Base-by-base conservation (phyloP, 2,113 vertebrate species). In the Holacanthus passer region DNA sequence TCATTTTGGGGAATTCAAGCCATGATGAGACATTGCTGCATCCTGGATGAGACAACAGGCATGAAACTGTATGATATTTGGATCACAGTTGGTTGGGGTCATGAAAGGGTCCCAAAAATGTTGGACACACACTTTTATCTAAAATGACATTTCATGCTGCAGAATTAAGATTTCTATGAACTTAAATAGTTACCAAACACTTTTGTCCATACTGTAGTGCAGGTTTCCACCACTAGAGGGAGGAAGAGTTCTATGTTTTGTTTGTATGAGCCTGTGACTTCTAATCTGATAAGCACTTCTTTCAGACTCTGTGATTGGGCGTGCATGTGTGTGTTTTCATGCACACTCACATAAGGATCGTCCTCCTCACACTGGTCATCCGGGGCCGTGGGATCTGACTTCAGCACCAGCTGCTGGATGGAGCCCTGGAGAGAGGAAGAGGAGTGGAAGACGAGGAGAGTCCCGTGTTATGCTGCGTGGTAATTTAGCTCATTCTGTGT, bases 321-420 rank as follows among this genome's bases (percentile, higher is more conserved):
- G 70, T 59, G 69, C 19, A 48, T 73, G 20, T 43, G 31, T 29
- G 62, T 62, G 43, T 66, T 53, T 20, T 24, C 2, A 3, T 56
- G 77, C 56, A n/a, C 77, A 94, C 97, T 98, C 86, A 99, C 98
- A 65, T 97, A 97, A 17, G 96, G 95, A 52, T 98, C 97, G 56
- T 97, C 97, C 24, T 98, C 96, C 87, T 99, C 97, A 76, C 98
- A 99, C 67, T 97, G 95, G 79, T 97, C 96, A 82, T 97, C 96
- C 0, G 95, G 92, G 69, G 94, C 93, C 50, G 90, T 93, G 86
- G 95, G 94, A 89, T 98, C 96, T 0, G 96, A 87, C 77, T 96
- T 96, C 82, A 99, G 59, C 56, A 94, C 92, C 89, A 99, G 94
- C 86, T 98, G 96, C 89, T 99, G 97, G 84, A 99, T 96, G 6